phyloP scores from a whole-genome alignment of 2,113 vertebrate species.

The Pelmatolapia mariae region DNA sequence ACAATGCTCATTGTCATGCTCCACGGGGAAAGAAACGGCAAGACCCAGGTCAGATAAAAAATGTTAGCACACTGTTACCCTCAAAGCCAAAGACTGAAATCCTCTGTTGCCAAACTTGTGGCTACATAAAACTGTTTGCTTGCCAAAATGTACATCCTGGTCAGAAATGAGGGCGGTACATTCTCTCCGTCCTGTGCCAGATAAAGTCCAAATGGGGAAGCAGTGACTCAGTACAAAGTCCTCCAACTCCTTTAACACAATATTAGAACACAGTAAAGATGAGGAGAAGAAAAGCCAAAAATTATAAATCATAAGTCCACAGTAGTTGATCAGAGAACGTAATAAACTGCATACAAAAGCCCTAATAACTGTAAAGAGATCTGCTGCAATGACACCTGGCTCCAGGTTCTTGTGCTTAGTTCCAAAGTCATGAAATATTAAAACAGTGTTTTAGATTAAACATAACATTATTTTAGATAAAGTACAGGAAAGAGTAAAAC shows the following conservation, averaged over 20 bases:
- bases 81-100: not conserved
- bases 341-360: not conserved
- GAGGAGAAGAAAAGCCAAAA: not conserved
- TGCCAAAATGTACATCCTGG: not conserved
- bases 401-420: not conserved
- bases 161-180: not conserved
- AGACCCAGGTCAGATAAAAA: not conserved
- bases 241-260: not conserved
- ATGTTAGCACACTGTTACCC: not conserved
- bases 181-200: not conserved
- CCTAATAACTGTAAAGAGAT: not conserved
- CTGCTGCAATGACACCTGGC: not conserved
- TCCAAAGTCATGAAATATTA: not conserved
- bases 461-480: not conserved
- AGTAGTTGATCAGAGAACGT: not conserved
- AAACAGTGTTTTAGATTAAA: not conserved
- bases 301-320: not conserved
- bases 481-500: not conserved
- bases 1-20: conserved; percentile 20
- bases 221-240: not conserved
- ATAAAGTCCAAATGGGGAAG: not conserved
- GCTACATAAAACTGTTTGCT: not conserved
- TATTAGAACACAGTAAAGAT: not conserved
- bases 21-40: not conserved
- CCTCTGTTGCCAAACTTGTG: not conserved